Evolutionary conservation across 2,888 invertebrate species (phyloP), one percentile per base, ranked within the genome.

Genomic region (Dioctria linearis): DNA sequence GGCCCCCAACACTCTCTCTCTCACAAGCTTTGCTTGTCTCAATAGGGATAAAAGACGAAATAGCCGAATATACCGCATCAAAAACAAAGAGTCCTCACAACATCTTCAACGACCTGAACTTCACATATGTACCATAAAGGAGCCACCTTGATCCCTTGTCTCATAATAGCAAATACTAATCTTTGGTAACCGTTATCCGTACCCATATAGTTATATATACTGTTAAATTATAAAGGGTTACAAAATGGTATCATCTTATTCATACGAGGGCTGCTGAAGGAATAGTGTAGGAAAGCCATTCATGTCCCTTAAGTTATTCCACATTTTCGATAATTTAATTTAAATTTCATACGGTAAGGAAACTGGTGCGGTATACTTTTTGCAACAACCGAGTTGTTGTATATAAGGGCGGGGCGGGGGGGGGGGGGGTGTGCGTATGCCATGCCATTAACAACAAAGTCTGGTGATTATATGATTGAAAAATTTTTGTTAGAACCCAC

Each of bases 111-210:
- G 63, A 63, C 76, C 46, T 49, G 43, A 49, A 39, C 63, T 76
- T 76, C 76, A 25, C 25, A 76, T 76, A 76, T 76, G 76, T 76
- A 66, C 66, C 66, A 66, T 78, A 78, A 78, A 78, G 66, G 78
- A 78, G 63, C 78, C 78, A 78, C 78, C 78, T 78, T 78, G 78
- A 78, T 78, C 78, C 78, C 78, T 78, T 78, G 78, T 78, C 78
- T 78, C 78, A 66, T 78, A 78, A 78, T 66, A 78, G 66, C 66
- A 78, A 78, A 78, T 78, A 78, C 78, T 78, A 78, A 78, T 78
- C 78, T 78, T 65, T 49, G 76, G 76, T 13, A 63, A 76, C 63
- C 49, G 49, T 76, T 61, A 63, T 63, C 63, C 49, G 25, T 25
- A 25, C 25, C 25, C 25, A 25, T 11, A 13, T 11, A 13, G 63